Evolutionary conservation across 2,797 vertebrate species (phyloP), one percentile per base, ranked within the genome.

Genomic region (Urocyon cinereoargenteus): DNA sequence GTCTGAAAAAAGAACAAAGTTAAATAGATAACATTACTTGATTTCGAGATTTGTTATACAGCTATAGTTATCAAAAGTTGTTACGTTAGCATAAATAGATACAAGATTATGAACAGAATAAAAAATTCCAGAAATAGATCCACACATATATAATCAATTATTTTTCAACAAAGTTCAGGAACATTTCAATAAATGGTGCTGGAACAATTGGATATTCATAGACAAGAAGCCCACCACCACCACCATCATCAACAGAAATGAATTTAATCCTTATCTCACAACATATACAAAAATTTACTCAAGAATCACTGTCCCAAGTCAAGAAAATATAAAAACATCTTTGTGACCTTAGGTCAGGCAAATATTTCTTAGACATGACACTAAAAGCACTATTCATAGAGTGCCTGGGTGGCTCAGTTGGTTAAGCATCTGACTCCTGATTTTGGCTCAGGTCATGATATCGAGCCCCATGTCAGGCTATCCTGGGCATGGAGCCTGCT

Each of bases 131-230:
- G 49, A 94, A 91, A 91, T 28, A 86, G 49, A 93, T 4, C 22
- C 8, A 87, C 9, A 86, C 24, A 81, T 28, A 87, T 36, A 34
- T 7, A 24, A 85, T 70, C 51, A 86, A 92, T 77, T 90, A 92
- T 95, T 93, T 93, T 78, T 91, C 57, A 91, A 83, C 22, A 89
- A 94, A 82, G 84, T 86, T 96, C 1, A 92, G n/a, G 55, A 72
- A 59, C 7, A 62, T 53, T 93, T 94, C 49, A 79, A 94, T 24
- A 81, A 94, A 90, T n/a, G n/a, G 12, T 84, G 22, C 51, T 66
- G 36, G 28, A 78, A 96, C 31, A 62, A 95, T 0, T 90, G 68
- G n/a, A 66, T 72, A 91, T 66, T 24, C 45, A 57, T 3, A 85
- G 21, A 24, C 45, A 90, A 87, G 93, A 4, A 68, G 21, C 2